Evolutionary conservation across 2,113 vertebrate genomes (phyloP), one percentile per base, ranked within the genome.

Genomic region (Xiphorhynchus elegans): DNA sequence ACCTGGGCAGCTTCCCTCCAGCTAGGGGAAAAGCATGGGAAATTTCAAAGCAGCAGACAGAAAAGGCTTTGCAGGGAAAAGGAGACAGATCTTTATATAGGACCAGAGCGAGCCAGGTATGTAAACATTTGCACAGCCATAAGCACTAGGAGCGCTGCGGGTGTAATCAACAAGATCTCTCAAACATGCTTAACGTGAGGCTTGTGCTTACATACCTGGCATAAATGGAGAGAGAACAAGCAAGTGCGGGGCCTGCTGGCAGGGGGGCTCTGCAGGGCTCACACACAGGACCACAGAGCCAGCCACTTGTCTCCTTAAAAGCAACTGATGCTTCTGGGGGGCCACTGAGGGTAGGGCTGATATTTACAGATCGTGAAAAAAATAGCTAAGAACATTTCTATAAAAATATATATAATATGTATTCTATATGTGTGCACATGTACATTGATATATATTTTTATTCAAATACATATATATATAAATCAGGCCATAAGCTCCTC

Each of bases 151-250:
- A 96, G 87, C 42, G 72, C 78, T 94, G 79, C 64, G 1, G 0
- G 25, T 95, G 82, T 90, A 95, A 97, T 94, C 95, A 96, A 88
- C 79, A 50, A 37, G 75, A 93, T 93, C 92, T 96, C 78, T 93
- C 80, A 86, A 88, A 93, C 95, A 93, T 2, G 69, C 59, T 91
- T 68, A 93, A 90, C 49, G 5, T 60, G 76, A 86, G 64, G 72
- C 64, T 90, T 77, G 9, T 90, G 93, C 95, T 96, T 88, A 96
- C 91, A 96, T 88, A 95, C 87, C 96, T 94, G 84, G 90, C 94
- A 86, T 62, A 94, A 92, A 80, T 6, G 68, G 85, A 93, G 76
- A 74, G 55, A 94, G 92, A 93, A 60, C 37, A 47, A 91, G 79
- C 21, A 86, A 35, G 28, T 0, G 3, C 1, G 44, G 76, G 93